These are phyloP conservation scores for Aporophyla lueneburgensis DNA, from an alignment of 2,888 invertebrate species.

Conservation along the genomic window DNA sequence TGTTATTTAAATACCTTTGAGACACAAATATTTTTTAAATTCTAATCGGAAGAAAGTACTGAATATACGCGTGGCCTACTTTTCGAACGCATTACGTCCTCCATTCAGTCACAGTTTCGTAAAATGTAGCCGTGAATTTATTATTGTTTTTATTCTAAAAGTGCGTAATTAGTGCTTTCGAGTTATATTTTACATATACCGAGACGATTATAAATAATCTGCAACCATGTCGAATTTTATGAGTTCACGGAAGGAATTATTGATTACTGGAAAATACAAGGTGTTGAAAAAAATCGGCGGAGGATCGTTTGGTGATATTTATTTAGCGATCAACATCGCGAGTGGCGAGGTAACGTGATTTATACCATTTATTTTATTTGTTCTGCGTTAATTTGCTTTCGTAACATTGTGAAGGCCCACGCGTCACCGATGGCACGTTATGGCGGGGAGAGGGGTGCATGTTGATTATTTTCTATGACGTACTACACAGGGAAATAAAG, in stretches of 20 bases:
- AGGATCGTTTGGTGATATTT: constrained; percentile 99
- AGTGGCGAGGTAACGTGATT: constrained; percentile 94
- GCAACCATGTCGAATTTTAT: constrained; percentile 73
- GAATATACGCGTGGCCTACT: constrained; percentile 65
- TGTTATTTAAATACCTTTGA: constrained; percentile 58
- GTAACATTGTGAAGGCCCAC: constrained; percentile 64
- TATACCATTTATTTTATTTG: constrained; percentile 58
- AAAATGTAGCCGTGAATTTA: constrained; percentile 83
- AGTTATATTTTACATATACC: constrained; percentile 72
- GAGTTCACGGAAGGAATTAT: constrained; percentile 91
- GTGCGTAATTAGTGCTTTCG: constrained; percentile 80
- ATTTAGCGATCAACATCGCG: constrained; percentile 98
- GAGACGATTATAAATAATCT: constrained; percentile 71
- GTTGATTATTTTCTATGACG: constrained; percentile 76
- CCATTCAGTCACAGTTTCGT: constrained; percentile 78
- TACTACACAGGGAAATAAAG: constrained; percentile 68
- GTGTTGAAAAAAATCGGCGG: constrained; percentile 99
- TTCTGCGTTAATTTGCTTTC: constrained; percentile 55
- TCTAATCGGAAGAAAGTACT: constrained; percentile 62
- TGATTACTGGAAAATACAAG: constrained; percentile 98
- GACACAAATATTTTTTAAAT: constrained; percentile 63
- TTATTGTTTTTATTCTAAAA: constrained; percentile 78
- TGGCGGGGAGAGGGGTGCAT: constrained; percentile 71
- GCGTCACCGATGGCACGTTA: constrained; percentile 69
- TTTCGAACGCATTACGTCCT: constrained; percentile 75